Base-by-base conservation (phyloP, 2,113 vertebrate species). In the Carettochelys insculpta region DNA sequence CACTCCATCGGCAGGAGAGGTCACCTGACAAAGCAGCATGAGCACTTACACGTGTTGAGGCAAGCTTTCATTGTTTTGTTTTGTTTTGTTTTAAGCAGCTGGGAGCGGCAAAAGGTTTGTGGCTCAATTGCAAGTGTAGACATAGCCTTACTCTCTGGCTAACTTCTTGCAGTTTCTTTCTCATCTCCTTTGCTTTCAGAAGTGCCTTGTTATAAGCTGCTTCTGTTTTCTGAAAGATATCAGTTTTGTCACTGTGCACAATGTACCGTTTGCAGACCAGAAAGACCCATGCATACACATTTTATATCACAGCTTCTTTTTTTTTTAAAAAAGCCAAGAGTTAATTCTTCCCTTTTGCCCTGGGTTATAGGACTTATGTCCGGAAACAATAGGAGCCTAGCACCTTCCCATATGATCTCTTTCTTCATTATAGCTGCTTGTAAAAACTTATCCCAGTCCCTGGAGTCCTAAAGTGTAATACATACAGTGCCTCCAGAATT, bases 351-450 rank as follows among this genome's bases (percentile, higher is more conserved):
- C 95, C 91, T 96, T 97, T 98, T 96, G 96, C 92, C 94, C 85
- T 95, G 87, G 85, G 77, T 96, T 97, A 94, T 96, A 97, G 93
- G 93, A 95, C 85, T 95, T 96, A 96, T 52, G 89, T 88, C 94
- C 94, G 94, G 94, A 98, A 97, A 97, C 95, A 97, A 96, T 97
- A 97, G 95, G 92, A 97, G 95, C 91, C 97, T 97, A 96, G 94
- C 97, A 97, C 95, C 96, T 98, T 97, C 95, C 95, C 95, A 97
- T 89, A 97, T 96, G 97, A 98, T 96, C 94, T 92, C 92, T 95
- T 94, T 85, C 58, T 79, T 98, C 90, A 50, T 94, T 95, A 95
- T 96, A 90, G 93, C 94, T 95, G 93, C 89, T 97, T 96, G 92
- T 96, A 92, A 93, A 97, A 97, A 91, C 71, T 90, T 96, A 77